Evolutionary conservation across 2,797 vertebrate species (phyloP), one percentile per base, ranked within the genome.

Genomic region (Falco novaeseelandiae): DNA sequence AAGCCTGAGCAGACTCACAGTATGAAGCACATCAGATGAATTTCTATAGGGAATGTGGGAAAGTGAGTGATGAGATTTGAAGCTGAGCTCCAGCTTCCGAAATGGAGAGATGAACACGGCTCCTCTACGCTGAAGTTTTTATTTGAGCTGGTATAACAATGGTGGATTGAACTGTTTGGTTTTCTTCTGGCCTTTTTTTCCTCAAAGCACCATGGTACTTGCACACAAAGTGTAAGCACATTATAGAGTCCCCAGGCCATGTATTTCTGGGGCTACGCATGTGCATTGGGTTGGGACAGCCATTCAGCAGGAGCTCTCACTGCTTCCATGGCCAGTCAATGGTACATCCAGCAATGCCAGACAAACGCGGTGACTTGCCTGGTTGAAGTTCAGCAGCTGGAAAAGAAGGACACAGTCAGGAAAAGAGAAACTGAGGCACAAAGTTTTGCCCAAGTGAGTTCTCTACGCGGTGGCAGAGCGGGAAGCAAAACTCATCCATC

Each of bases 11-110:
- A 65, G 32, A 5, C 34, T 42, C 14, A 0, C 8, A 9, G 76
- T 1, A 1, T 25, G 36, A 63, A 48, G 67, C 2, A 2, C 1
- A 0, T n/a, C 1, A 1, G 54, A n/a, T 30, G 30, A 10, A 46
- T 70, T 91, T 78, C 93, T 72, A 3, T 7, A 13, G 76, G 49
- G 69, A 71, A 34, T 0, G 7, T 1, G 7, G 34, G 55, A 67
- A 77, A 52, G 38, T 1, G 1, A 14, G 20, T 0, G 6, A 36
- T 21, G 42, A 51, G 69, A 34, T 49, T 57, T 26, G 26, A n/a
- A 61, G 40, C 21, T 48, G 63, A 77, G 38, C 74, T 61, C 6
- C 36, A 49, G 40, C 40, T 61, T 77, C 59, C 61, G 46, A 26
- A 44, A 30, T 3, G 3, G 58, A 29, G 65, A 46, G 78, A 27